Evolutionary conservation across 2,888 invertebrate genomes (phyloP).

Genomic region (Caenorhabditis drosophilae): DNA sequence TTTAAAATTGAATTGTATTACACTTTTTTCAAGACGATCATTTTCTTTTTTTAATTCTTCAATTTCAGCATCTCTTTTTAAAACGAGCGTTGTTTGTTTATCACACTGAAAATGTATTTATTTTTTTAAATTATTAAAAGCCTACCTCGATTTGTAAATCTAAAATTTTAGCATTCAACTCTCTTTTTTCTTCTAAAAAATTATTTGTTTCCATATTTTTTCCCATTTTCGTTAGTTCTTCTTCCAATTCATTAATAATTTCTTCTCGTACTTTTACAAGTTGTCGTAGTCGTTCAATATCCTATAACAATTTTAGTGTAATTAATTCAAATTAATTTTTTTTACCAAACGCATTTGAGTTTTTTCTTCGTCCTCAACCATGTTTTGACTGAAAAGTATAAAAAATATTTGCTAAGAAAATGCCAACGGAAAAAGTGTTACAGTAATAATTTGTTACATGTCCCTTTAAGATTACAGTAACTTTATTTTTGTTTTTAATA

Average conservation of each 20-base stretch:
- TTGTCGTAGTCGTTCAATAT: conserved; percentile 14
- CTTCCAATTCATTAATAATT: conserved; percentile 35
- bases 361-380: conserved; percentile 28
- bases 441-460: no score
- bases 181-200: not conserved
- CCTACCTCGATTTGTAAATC: no score
- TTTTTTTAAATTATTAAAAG: no score
- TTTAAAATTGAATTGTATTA: not conserved
- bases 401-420: no score
- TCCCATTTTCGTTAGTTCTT: conserved; percentile 13
- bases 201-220: conserved; percentile 8
- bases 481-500: no score
- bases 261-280: conserved; percentile 24
- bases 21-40: conserved; percentile 12
- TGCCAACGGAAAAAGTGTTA: no score
- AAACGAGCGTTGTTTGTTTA: not conserved
- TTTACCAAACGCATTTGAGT: conserved; percentile 16
- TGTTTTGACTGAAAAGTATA: no score
- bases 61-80: conserved; percentile 1
- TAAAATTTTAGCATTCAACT: not conserved
- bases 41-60: conserved; percentile 9
- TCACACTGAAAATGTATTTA: not conserved
- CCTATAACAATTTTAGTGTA: conserved; percentile 10
- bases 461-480: no score
- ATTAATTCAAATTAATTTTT: not conserved